phyloP scores from a whole-genome alignment of 2,888 invertebrate genomes.

The Brachylomia viminalis region DNA sequence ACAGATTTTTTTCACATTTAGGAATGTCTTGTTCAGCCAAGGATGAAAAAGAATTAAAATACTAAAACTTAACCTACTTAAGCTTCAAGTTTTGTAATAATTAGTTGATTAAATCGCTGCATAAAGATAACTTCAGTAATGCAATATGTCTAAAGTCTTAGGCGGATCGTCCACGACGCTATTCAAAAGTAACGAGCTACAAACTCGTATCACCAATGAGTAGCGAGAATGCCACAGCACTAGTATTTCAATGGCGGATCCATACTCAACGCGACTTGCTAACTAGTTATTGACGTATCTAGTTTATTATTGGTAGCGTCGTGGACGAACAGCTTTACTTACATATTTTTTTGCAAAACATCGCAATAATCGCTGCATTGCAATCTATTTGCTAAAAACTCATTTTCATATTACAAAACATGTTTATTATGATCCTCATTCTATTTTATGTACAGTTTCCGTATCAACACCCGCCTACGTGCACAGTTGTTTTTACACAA shows the following conservation, averaged over 20 bases:
- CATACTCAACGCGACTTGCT: not conserved
- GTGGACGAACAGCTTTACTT: too few species aligned
- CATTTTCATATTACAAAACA: not conserved
- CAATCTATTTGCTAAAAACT: not conserved
- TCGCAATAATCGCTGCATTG: not conserved
- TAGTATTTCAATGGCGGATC: not conserved
- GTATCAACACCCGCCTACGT: constrained; percentile 58
- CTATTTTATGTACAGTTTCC: constrained; percentile 32
- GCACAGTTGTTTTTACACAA: constrained; percentile 53
- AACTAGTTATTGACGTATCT: not conserved
- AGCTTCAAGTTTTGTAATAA: constrained; percentile 22
- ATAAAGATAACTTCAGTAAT: not conserved
- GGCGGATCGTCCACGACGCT: not conserved
- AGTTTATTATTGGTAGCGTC: too few species aligned
- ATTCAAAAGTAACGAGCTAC: not conserved
- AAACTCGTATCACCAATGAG: not conserved
- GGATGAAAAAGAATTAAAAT: constrained; percentile 29
- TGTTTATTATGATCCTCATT: constrained; percentile 2
- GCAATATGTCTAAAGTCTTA: not conserved
- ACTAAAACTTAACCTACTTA: constrained; percentile 30
- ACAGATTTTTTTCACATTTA: not conserved
- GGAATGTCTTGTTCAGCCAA: constrained; percentile 34
- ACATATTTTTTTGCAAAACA: not conserved
- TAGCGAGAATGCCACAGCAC: not conserved
- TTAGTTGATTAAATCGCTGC: constrained; percentile 14